These are phyloP conservation scores for Corythaeola cristata DNA, from an alignment of 2,113 vertebrate genomes.

Conservation along the genomic window DNA sequence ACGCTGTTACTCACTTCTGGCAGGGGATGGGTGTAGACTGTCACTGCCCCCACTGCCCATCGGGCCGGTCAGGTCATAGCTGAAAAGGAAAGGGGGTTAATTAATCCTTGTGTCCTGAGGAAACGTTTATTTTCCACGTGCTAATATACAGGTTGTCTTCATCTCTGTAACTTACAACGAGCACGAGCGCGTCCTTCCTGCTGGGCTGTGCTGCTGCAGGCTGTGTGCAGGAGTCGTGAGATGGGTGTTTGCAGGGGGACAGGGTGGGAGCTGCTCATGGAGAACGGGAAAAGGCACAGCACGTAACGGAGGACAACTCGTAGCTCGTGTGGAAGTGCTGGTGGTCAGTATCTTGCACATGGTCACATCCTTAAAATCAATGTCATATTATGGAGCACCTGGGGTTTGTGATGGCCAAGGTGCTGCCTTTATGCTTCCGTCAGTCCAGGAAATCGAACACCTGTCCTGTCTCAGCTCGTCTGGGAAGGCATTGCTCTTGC, in stretches of 20 bases:
- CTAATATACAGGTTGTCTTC: background rate
- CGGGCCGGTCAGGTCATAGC: background rate
- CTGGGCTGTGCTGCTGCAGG: background rate
- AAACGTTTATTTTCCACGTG: accelerated
- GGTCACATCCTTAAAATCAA: background rate
- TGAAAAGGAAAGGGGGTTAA: background rate
- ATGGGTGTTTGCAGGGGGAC: background rate
- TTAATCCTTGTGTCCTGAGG: background rate
- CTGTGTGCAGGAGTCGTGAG: background rate
- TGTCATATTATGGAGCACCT: background rate
- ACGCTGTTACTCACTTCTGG: background rate
- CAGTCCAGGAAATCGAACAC: background rate
- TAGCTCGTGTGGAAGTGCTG: background rate
- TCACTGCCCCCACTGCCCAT: background rate
- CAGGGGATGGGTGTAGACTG: background rate
- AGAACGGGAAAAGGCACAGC: background rate
- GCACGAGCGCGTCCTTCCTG: background rate
- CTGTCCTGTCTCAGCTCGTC: background rate
- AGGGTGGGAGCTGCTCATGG: background rate
- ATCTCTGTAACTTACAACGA: background rate
- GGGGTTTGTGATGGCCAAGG: background rate
- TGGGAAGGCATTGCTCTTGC: background rate
- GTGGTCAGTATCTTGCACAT: too few species aligned
- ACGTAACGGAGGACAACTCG: background rate
- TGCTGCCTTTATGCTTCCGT: background rate